Evolutionary conservation across 2,113 vertebrate species (phyloP), one percentile per base, ranked within the genome.

Genomic region (Osmerus mordax): DNA sequence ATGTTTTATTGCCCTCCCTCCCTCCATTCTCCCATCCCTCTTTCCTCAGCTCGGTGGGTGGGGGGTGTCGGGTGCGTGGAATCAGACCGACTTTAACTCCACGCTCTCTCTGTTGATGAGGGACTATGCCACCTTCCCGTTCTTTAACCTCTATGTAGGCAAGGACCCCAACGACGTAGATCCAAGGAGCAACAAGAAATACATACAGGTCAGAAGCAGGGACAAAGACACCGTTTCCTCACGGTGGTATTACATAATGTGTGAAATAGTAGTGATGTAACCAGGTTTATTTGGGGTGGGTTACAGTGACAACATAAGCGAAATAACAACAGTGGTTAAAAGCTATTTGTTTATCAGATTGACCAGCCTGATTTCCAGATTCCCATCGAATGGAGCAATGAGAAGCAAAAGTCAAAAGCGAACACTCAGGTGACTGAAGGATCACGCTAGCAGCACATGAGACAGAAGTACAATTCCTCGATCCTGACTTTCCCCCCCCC

Each of bases 331-430:
- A 11, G 9, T 11, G 2, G 41, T 47, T 47, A 47, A 47, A 47
- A 13, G n/a, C 13, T 82, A 9, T 74, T 59, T 70, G 61, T 78
- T 77, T 87, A 79, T 81, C 87, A 98, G 96, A 96, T 98, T 84
- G 95, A 97, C 82, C 94, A 95, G 82, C 96, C 96, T 29, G 92
- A 97, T 41, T 91, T 96, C 83, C 91, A 94, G 25, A 89, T 96
- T 81, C 94, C 94, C 1, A 86, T 85, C 69, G 86, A 94, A 80
- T 94, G 91, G 91, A 90, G 94, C 88, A 86, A 65, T 75, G 82
- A 86, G 55, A 81, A 74, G 4, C 73, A 84, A 47, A 90, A 77
- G 78, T 92, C 91, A 70, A 87, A 90, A 88, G 86, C 81, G 58
- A 89, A 80, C 36, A 47, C 81, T 64, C 70, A 92, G 92, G 95